Percentiles rank a stretch among this genome's conserved stretches.
Conservation (phyloP, 2,888 invertebrate genomes). For the Agriotes lineatus region DNA sequence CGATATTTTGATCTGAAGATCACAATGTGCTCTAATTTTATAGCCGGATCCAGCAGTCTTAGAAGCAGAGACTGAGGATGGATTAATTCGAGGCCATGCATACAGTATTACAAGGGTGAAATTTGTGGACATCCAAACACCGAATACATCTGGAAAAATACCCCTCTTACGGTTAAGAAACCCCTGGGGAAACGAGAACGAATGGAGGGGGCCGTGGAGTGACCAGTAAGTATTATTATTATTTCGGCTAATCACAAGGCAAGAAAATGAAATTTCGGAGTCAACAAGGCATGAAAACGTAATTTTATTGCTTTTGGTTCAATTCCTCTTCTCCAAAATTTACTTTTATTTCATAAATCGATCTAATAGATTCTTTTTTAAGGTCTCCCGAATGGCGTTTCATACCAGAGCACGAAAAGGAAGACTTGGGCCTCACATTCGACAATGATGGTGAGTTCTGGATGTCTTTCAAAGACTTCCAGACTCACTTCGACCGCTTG, state of each 20-base stretch:
- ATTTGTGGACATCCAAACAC: conserved; percentile 84
- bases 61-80: conserved; percentile 85
- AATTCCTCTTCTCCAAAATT: too few species aligned
- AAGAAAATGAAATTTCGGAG: too few species aligned
- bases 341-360: too few species aligned
- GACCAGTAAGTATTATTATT: conserved; percentile 75
- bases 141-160: conserved; percentile 81
- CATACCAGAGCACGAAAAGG: conserved; percentile 87
- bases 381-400: conserved; percentile 93
- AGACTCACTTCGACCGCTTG: conserved; percentile 82
- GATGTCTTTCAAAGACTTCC: conserved; percentile 95
- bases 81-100: conserved; percentile 92
- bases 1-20: too few species aligned
- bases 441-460: conserved; percentile 98
- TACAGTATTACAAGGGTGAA: conserved; percentile 92
- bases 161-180: conserved; percentile 88
- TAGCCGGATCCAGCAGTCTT: conserved; percentile 85
- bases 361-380: conserved; percentile 18
- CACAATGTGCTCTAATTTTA: too few species aligned
- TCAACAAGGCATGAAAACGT: too few species aligned
- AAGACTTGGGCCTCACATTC: conserved; percentile 88
- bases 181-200: conserved; percentile 96
- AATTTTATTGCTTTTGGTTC: too few species aligned
- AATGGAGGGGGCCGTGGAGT: conserved; percentile 97
- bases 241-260: too few species aligned